A percentile compares a stretch with the other conserved stretches of the same genome.
phyloP scores from a whole-genome alignment of 2,888 invertebrate species.

The Leptinotarsa juncta region DNA sequence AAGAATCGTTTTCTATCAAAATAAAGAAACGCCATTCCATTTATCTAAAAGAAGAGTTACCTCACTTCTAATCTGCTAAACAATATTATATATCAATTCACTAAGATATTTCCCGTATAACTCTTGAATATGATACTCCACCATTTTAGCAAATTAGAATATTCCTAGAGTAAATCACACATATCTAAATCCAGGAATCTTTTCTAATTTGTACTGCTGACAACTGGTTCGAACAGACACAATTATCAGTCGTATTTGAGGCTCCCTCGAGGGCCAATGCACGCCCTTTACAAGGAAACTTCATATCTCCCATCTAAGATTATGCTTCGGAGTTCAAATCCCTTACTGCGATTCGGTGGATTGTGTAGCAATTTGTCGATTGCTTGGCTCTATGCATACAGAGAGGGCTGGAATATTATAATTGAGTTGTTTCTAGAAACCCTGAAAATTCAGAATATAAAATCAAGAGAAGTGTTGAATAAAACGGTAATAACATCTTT shows the following conservation, averaged over 20 bases:
- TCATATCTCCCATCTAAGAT: slow-evolving; percentile 51
- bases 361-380: slow-evolving; percentile 20
- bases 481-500: no score
- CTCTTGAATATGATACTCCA: neutral
- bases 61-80: no score
- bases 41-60: no score
- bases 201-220: slow-evolving; percentile 38
- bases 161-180: neutral
- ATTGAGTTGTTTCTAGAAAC: no score
- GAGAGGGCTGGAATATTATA: neutral
- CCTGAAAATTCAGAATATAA: no score
- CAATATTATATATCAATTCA: neutral
- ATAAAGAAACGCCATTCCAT: no score
- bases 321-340: slow-evolving; percentile 37
- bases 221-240: slow-evolving; percentile 40
- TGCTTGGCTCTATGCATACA: neutral
- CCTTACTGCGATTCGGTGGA: slow-evolving; percentile 31
- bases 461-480: no score
- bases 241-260: slow-evolving; percentile 46
- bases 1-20: no score
- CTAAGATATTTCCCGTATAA: neutral
- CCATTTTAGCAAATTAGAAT: neutral
- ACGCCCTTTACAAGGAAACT: slow-evolving; percentile 44
- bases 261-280: slow-evolving; percentile 38
- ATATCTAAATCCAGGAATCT: slow-evolving; percentile 16